Base-by-base conservation (phyloP, 1,140 invertebrate species). In the Ganaspis sp. region DNA sequence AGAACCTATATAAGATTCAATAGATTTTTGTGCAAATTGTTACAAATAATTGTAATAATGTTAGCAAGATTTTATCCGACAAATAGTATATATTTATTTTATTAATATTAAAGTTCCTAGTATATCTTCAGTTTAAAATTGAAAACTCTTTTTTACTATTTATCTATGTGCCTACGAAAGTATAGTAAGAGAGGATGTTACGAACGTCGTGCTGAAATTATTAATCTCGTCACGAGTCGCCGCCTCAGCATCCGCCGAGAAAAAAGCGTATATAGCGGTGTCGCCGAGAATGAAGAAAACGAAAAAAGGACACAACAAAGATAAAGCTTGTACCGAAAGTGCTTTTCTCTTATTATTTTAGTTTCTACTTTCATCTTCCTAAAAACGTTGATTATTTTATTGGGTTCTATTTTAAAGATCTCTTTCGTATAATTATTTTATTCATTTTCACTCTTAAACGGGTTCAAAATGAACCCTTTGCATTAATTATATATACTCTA, bases 221-320 rank as follows among this genome's bases (percentile, higher is more conserved):
- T 86, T 84, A 85, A 85, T 81, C 81, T 82, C 78, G 84, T 85
- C 83, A 83, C 81, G 81, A 79, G 83, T 85, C 80, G 75, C 80
- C 85, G 79, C 83, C 81, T 77, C 79, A 71, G 77, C 75, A 83
- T 77, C 77, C 78, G 80, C 72, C 77, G 70, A 29, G 21, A 64
- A 12, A 15, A 0, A 15, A 11, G 54, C 23, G 38, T 42, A 64
- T n/a, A n/a, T 38, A 19, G 40, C 53, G 38, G n/a, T 37, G 23
- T 69, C 17, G 23, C 26, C n/a, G 17, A 34, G 9, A 64, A 53
- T 42, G 21, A 34, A 70, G 26, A 73, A 49, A 9, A 42, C 12
- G 23, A 9, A 34, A 29, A 15, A 64, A 29, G 23, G n/a, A 29
- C 15, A 29, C n/a, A 5, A 34, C 6, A 64, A 64, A 26, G 58